Conservation (phyloP, 2,113 vertebrate species). For the Zosterops pallidus region DNA sequence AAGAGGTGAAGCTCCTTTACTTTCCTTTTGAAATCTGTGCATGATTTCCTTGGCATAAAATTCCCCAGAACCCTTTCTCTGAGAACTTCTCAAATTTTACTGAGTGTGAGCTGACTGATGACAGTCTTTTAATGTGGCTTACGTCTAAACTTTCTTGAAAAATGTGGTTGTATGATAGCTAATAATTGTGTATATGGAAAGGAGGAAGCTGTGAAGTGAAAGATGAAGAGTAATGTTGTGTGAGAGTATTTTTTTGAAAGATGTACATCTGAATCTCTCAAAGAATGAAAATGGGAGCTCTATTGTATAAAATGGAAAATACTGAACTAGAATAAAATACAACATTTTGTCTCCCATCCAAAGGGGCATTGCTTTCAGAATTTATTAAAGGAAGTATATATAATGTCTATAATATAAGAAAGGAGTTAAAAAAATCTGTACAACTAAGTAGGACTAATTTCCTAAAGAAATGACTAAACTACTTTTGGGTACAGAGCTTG, state of each 20-base stretch:
- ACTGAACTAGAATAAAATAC: not conserved
- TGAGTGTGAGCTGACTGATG: not conserved
- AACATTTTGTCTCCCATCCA: not conserved
- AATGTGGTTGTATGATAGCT: not conserved
- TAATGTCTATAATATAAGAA: not conserved
- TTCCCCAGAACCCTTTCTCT: not conserved
- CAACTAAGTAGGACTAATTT: not conserved
- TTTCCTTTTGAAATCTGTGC: not conserved
- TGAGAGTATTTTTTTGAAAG: not conserved
- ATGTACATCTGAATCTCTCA: not conserved
- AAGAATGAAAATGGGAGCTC: not conserved
- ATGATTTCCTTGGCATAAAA: not conserved
- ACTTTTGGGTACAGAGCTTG: not conserved
- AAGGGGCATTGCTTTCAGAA: not conserved
- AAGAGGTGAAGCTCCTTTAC: not conserved
- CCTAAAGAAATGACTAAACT: not conserved
- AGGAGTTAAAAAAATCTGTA: not conserved
- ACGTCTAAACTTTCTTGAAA: not conserved
- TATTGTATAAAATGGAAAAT: not conserved
- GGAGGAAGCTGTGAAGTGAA: not conserved
- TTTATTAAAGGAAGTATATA: not conserved
- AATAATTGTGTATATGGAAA: not conserved
- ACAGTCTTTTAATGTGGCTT: not conserved
- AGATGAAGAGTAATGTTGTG: not conserved
- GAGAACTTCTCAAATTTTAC: not conserved